phyloP scores from a whole-genome alignment of 2,113 vertebrate genomes.

The Tonatia bakeri region DNA sequence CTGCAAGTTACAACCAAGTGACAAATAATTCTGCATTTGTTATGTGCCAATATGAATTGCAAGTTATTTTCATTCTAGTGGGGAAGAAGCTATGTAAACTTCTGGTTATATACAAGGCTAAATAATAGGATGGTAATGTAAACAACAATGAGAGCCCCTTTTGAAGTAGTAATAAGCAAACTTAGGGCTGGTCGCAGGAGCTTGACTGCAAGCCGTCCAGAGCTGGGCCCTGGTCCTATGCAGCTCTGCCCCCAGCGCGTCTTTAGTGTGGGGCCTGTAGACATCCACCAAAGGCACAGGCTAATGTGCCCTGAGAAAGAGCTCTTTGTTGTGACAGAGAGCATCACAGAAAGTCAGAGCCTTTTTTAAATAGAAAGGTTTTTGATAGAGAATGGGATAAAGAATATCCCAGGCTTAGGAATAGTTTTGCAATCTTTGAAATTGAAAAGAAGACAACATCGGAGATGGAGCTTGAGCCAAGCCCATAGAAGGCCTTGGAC shows the following conservation, averaged over 20 bases:
- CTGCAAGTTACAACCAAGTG: background rate
- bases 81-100: background rate
- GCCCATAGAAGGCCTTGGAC: background rate
- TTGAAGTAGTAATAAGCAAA: background rate
- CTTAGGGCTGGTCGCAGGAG: background rate
- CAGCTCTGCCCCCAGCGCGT: background rate
- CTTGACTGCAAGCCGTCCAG: background rate
- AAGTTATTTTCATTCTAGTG: background rate
- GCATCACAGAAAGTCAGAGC: background rate
- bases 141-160: background rate
- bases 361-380: background rate
- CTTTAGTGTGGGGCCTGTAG: background rate
- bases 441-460: background rate
- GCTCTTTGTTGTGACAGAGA: background rate
- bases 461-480: background rate
- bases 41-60: background rate
- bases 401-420: background rate
- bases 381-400: conserved; percentile 7
- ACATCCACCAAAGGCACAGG: background rate
- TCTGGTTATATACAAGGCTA: background rate
- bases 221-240: background rate
- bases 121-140: background rate
- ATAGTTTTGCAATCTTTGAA: background rate
- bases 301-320: background rate
- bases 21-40: background rate